phyloP scores from a whole-genome alignment of 1,140 invertebrate genomes.

The Acromyrmex echinatior region DNA sequence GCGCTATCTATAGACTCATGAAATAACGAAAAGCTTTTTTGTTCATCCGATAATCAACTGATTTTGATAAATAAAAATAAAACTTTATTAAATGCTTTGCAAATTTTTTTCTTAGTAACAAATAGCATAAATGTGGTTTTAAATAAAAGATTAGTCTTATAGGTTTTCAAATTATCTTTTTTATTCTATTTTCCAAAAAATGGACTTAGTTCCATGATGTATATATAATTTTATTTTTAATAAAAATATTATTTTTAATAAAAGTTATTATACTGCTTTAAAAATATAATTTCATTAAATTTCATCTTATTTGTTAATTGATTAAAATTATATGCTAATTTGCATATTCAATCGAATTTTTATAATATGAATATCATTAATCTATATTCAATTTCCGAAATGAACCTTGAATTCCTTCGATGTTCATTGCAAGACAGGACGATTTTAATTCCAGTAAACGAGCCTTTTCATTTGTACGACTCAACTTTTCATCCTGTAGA shows the following conservation, averaged over 20 bases:
- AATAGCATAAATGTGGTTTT: background rate
- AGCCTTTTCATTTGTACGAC: conserved; percentile 83
- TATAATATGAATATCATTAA: conserved; percentile 68
- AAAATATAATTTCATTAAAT: background rate
- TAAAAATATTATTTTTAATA: background rate
- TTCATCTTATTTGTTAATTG: background rate
- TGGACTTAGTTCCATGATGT: background rate
- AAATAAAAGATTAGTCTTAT: background rate
- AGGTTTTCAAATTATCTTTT: background rate
- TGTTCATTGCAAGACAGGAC: conserved; percentile 77
- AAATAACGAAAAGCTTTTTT: conserved; percentile 15
- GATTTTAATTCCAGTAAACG: conserved; percentile 81
- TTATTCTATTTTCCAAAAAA: background rate
- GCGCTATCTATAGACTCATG: conserved; percentile 59
- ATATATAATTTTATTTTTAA: conserved; percentile 4
- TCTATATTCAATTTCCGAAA: conserved; percentile 86
- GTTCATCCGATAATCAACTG: conserved; percentile 22
- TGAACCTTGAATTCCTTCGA: conserved; percentile 85
- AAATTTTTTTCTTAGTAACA: background rate
- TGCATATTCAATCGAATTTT: background rate
- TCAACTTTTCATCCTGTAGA: conserved; percentile 84
- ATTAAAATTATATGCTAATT: background rate
- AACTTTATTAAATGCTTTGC: background rate
- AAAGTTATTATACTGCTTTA: background rate
- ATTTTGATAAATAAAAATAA: background rate